phyloP scores from a whole-genome alignment of 2,888 invertebrate species.

The Drosophila prolongata region DNA sequence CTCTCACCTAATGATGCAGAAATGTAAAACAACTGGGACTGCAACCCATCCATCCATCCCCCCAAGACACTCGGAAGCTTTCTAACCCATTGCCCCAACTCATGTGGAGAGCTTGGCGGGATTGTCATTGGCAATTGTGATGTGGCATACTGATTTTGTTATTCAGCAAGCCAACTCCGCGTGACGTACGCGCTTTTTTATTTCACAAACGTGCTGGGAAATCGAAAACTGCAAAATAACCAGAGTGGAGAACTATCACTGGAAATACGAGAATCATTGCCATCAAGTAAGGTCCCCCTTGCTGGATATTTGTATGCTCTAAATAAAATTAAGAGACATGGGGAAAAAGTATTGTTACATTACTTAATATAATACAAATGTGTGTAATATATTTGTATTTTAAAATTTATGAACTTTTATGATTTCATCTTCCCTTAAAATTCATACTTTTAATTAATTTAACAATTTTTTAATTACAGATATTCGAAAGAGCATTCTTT shows the following conservation, averaged over 20 bases:
- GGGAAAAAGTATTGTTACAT: too few relatives aligned
- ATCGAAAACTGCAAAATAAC: slow-evolving; percentile 23
- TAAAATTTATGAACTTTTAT: too few relatives aligned
- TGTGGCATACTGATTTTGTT: slow-evolving; percentile 27
- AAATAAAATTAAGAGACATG: not conserved
- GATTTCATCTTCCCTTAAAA: too few relatives aligned
- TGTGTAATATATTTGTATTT: too few relatives aligned
- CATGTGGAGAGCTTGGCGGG: slow-evolving; percentile 13
- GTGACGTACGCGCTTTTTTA: slow-evolving; percentile 44
- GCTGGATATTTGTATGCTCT: not conserved
- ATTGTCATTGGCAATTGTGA: slow-evolving; percentile 31
- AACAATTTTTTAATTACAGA: too few relatives aligned
- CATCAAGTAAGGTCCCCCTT: not conserved
- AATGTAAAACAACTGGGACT: slow-evolving; percentile 37
- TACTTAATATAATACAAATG: too few relatives aligned
- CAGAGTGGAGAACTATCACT: slow-evolving; percentile 10
- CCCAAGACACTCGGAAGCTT: too few relatives aligned
- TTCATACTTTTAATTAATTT: too few relatives aligned
- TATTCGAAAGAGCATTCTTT: not conserved
- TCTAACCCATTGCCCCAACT: slow-evolving; percentile 13
- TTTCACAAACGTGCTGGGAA: slow-evolving; percentile 43
- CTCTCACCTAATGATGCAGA: slow-evolving; percentile 43
- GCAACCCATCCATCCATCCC: too few relatives aligned
- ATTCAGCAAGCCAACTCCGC: slow-evolving; percentile 30
- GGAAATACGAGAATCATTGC: not conserved